A percentile compares a stretch with the other conserved stretches of the same genome.
Evolutionary conservation across 37 sponge, comb jelly and placozoan genomes (phyloP).

Genomic region (Petrosia ficiformis): DNA sequence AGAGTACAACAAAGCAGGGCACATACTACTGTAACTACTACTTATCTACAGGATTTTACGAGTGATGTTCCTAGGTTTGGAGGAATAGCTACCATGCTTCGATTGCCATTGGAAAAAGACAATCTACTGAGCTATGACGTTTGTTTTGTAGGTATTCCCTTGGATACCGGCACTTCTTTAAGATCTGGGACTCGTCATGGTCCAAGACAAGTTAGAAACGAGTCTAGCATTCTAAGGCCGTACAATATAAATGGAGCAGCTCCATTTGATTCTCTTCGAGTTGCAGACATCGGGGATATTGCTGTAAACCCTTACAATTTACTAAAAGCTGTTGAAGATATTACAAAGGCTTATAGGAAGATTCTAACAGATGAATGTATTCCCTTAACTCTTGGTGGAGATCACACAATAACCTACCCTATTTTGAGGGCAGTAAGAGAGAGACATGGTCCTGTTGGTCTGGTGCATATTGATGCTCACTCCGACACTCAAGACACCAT

Average conservation of each 20-base stretch:
- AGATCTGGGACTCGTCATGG: constrained; percentile 69
- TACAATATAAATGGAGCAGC: constrained; percentile 30
- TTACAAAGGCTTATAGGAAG: constrained; percentile 37
- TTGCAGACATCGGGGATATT: constrained; percentile 79
- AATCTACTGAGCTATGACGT: constrained; percentile 30
- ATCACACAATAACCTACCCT: constrained; percentile 67
- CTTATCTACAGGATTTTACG: too few species aligned
- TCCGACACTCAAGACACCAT: constrained; percentile 32
- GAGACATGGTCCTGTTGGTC: constrained; percentile 57
- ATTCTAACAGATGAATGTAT: constrained; percentile 39
- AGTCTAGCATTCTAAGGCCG: constrained; percentile 44
- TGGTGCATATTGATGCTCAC: constrained; percentile 79
- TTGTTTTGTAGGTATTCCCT: constrained; percentile 73
- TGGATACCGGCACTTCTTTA: constrained; percentile 54
- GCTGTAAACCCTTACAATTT: constrained; percentile 58
- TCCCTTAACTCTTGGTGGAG: constrained; percentile 69
- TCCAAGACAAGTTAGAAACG: constrained; percentile 44
- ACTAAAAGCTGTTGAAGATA: constrained; percentile 31
- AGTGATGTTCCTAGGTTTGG: constrained; percentile 43
- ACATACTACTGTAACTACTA: too few species aligned
- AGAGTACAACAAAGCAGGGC: too few species aligned
- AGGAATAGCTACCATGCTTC: constrained; percentile 58
- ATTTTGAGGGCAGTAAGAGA: constrained; percentile 53
- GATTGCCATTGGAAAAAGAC: constrained; percentile 46
- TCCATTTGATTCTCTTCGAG: constrained; percentile 61